Conservation (phyloP, 2,888 invertebrate species). For the Cheilosia impressa region DNA sequence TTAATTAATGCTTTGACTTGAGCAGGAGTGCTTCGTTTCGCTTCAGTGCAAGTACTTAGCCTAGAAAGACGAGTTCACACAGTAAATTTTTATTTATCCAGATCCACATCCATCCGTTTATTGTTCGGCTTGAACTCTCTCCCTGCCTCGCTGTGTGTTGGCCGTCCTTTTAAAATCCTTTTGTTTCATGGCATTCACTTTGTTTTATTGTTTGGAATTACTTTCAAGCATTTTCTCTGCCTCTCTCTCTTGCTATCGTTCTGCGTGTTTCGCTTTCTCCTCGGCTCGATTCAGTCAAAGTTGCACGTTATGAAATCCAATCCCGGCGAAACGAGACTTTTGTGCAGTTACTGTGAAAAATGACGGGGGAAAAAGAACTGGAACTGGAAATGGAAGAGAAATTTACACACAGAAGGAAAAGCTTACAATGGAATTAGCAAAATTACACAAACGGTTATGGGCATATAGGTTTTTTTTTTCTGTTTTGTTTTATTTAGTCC, state of each 20-base stretch:
- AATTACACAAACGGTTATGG: constrained; percentile 50
- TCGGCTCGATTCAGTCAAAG: constrained; percentile 65
- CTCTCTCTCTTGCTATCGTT: background rate
- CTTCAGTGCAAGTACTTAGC: constrained; percentile 69
- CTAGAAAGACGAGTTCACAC: constrained; percentile 69
- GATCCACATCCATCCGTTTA: constrained; percentile 51
- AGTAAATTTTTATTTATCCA: constrained; percentile 58
- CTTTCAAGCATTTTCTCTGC: constrained; percentile 48
- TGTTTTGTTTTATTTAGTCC: background rate
- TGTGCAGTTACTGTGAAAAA: constrained; percentile 67
- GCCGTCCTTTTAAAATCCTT: constrained; percentile 50
- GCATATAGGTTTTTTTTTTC: background rate
- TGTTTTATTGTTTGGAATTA: constrained; percentile 70
- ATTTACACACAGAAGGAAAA: constrained; percentile 37
- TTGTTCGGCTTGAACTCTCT: background rate
- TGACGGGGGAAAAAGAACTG: constrained; percentile 21
- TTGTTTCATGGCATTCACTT: constrained; percentile 68
- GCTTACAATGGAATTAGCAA: constrained; percentile 61
- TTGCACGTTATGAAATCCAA: constrained; percentile 49
- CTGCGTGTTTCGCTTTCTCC: background rate
- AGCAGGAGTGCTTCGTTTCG: constrained; percentile 53
- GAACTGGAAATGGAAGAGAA: constrained; percentile 1
- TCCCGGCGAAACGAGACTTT: constrained; percentile 42
- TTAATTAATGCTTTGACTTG: constrained; percentile 68
- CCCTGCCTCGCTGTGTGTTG: background rate